phyloP scores from a whole-genome alignment of 2,113 vertebrate species.

The Heterochromis multidens region DNA sequence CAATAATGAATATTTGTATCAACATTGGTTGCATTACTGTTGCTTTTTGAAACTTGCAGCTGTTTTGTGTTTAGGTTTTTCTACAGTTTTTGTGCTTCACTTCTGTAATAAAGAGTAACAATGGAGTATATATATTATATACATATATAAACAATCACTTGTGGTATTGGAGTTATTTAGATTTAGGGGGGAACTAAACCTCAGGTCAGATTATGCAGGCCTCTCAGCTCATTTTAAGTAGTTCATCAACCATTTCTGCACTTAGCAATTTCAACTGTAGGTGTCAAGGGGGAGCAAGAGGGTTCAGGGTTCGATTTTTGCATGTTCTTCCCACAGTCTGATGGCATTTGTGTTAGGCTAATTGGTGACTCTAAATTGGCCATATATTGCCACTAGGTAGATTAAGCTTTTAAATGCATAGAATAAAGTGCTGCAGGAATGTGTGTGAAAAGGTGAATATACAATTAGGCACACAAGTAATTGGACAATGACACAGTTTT shows the following conservation, averaged over 20 bases:
- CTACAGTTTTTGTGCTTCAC: conserved; percentile 75
- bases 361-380: background rate
- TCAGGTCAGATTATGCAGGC: background rate
- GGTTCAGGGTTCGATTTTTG: background rate
- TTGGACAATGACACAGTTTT: background rate
- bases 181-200: too few species aligned
- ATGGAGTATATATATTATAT: conserved; percentile 31
- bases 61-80: conserved; percentile 76
- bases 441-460: background rate
- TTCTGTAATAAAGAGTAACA: conserved; percentile 78
- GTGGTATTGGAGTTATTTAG: background rate
- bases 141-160: background rate
- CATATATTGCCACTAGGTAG: background rate
- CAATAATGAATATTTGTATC: conserved; percentile 80
- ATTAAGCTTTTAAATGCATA: background rate
- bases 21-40: conserved; percentile 69
- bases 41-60: conserved; percentile 72
- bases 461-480: too few species aligned
- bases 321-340: too few species aligned
- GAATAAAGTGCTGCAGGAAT: background rate
- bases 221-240: background rate
- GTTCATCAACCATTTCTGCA: background rate
- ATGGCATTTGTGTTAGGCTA: background rate
- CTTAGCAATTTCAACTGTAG: rapidly evolving
- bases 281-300: background rate